phyloP scores from a whole-genome alignment of 2,888 invertebrate genomes.

The Agrotis exclamationis region DNA sequence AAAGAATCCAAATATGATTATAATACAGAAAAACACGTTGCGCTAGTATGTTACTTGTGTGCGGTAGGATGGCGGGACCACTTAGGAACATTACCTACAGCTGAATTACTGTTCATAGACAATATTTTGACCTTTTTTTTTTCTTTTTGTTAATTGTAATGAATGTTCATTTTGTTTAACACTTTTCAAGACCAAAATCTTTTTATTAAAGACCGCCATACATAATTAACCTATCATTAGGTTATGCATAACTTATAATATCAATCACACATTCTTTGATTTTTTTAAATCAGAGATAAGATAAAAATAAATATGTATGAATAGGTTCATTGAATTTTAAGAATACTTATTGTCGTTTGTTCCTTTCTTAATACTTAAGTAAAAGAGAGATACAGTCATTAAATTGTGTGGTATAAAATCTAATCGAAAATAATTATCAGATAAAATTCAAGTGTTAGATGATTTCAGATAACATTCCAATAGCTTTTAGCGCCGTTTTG shows the following conservation, averaged over 20 bases:
- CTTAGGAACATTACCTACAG: too few relatives aligned
- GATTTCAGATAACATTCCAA: slow-evolving; percentile 16
- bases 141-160: neutral
- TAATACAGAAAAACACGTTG: neutral
- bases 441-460: slow-evolving; percentile 25
- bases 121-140: neutral
- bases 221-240: neutral
- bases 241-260: neutral
- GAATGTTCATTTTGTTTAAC: too few relatives aligned
- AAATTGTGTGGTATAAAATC: neutral
- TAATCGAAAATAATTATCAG: slow-evolving; percentile 14
- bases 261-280: slow-evolving; percentile 16
- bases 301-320: slow-evolving; percentile 14
- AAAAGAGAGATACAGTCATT: slow-evolving; percentile 1
- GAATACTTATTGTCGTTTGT: neutral
- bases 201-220: neutral
- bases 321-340: slow-evolving; percentile 24
- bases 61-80: neutral
- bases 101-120: too few relatives aligned
- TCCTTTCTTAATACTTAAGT: neutral
- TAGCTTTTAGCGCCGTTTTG: slow-evolving; percentile 13
- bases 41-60: neutral
- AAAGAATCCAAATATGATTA: slow-evolving; percentile 22
- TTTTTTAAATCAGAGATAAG: slow-evolving; percentile 26
- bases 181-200: too few relatives aligned